Conservation (phyloP, 2,888 invertebrate species). For the Alloscopus bannaensis region DNA sequence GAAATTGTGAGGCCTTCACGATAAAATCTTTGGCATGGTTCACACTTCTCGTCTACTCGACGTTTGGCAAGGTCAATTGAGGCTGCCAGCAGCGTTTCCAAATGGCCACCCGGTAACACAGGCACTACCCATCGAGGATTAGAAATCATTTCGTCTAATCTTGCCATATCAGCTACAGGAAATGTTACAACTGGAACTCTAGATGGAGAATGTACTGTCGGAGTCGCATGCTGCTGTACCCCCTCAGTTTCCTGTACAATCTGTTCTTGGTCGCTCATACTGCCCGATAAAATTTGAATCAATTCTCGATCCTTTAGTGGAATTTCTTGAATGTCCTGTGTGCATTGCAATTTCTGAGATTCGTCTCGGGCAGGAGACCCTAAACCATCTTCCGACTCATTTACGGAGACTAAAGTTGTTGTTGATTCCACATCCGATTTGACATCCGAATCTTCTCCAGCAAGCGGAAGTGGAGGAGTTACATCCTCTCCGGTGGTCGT, state of each 20-base stretch:
- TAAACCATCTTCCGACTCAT: slow-evolving; percentile 54
- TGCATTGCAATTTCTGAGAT: slow-evolving; percentile 41
- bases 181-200: slow-evolving; percentile 77
- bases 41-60: slow-evolving; percentile 91
- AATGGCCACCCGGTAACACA: slow-evolving; percentile 95
- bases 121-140: slow-evolving; percentile 98
- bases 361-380: slow-evolving; percentile 38
- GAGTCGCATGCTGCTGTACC: slow-evolving; percentile 30
- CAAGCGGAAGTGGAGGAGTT: slow-evolving; percentile 37
- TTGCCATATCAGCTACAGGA: slow-evolving; percentile 90
- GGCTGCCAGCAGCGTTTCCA: slow-evolving; percentile 92
- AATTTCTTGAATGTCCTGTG: not conserved
- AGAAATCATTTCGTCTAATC: slow-evolving; percentile 96
- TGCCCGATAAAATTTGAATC: slow-evolving; percentile 35
- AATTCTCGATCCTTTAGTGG: slow-evolving; percentile 19
- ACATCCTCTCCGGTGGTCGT: slow-evolving; percentile 47
- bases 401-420: slow-evolving; percentile 52
- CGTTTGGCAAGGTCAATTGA: slow-evolving; percentile 90
- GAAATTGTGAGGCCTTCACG: slow-evolving; percentile 95
- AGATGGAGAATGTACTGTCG: slow-evolving; percentile 43
- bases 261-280: slow-evolving; percentile 41
- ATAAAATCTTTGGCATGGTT: slow-evolving; percentile 95
- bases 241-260: slow-evolving; percentile 32
- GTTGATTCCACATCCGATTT: slow-evolving; percentile 59
- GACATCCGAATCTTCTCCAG: slow-evolving; percentile 44